Evolutionary conservation across 2,113 vertebrate genomes (phyloP), one percentile per base, ranked within the genome.

Genomic region (Calidris pugnax): DNA sequence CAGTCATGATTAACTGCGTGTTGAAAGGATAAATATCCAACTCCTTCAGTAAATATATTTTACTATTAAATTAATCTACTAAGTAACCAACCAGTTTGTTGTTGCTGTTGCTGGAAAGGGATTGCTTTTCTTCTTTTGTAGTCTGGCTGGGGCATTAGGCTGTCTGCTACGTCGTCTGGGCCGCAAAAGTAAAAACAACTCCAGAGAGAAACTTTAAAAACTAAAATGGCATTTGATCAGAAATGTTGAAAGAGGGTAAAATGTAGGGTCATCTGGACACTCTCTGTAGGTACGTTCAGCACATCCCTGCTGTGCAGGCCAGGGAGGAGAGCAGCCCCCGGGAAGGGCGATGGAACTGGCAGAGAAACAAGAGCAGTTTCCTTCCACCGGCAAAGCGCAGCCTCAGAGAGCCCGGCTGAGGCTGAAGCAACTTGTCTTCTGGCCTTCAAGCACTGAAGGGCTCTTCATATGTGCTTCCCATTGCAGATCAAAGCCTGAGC

Each of bases 1-100:
- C 0, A 0, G 51, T 19, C 32, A 13, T 7, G 35, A 86, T 35
- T 12, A 78, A 57, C 33, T 10, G 7, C 2, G 4, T 26, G 43
- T 15, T 71, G 57, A 30, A 43, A 67, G 19, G 12, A 39, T 33
- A 14, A 73, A 57, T n/a, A 47, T 41, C 14, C 5, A 27, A n/a
- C 7, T 5, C 12, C 20, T 56, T 22, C 14, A 5, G 11, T 21
- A 48, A 89, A 48, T 22, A 19, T 12, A 14, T 85, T 48, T 64
- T 48, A 33, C 30, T 22, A 19, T 60, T 18, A 14, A 55, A 39
- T 64, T 33, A 23, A 33, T 39, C 39, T 33, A 8, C 26, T 6
- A 26, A 47, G 27, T 21, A n/a, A 17, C 14, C 19, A 45, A 53
- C 19, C 12, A 53, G 23, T 33, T 89, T 60, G 26, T 10, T 43